A percentile compares a stretch with the other conserved stretches of the same genome.
Conservation (phyloP, 2,888 invertebrate genomes). For the Pinctada fucata region DNA sequence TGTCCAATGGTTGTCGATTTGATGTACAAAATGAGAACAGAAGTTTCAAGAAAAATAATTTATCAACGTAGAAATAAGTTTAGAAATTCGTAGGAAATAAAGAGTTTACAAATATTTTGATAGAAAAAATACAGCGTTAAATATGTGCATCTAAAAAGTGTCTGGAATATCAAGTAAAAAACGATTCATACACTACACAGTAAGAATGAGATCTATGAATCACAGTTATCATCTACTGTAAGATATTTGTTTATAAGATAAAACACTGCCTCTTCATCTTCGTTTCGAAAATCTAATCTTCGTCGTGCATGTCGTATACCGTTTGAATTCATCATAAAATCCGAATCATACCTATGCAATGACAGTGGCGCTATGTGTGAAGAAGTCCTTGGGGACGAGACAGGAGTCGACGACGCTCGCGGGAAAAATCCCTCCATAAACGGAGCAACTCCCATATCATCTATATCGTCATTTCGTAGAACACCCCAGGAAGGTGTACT, state of each 20-base stretch:
- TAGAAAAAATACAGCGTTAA: too few relatives aligned
- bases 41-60: too few relatives aligned
- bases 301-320: background rate
- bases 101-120: too few relatives aligned
- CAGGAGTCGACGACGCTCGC: background rate
- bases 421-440: background rate
- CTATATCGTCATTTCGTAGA: background rate
- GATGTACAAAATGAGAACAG: too few relatives aligned
- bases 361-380: background rate
- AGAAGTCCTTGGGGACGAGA: background rate
- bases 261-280: slow-evolving; percentile 23
- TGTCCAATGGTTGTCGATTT: too few relatives aligned
- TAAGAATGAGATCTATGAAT: too few relatives aligned
- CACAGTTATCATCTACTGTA: background rate
- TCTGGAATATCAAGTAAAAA: too few relatives aligned
- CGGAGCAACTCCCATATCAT: background rate
- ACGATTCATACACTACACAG: too few relatives aligned
- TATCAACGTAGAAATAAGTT: too few relatives aligned
- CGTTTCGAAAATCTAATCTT: background rate
- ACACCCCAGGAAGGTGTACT: background rate
- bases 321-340: background rate
- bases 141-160: too few relatives aligned
- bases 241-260: slow-evolving; percentile 20
- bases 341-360: background rate
- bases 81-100: too few relatives aligned